Evolutionary conservation across 2,888 invertebrate genomes (phyloP), one percentile per base, ranked within the genome.

Genomic region (Apotomis capreana): DNA sequence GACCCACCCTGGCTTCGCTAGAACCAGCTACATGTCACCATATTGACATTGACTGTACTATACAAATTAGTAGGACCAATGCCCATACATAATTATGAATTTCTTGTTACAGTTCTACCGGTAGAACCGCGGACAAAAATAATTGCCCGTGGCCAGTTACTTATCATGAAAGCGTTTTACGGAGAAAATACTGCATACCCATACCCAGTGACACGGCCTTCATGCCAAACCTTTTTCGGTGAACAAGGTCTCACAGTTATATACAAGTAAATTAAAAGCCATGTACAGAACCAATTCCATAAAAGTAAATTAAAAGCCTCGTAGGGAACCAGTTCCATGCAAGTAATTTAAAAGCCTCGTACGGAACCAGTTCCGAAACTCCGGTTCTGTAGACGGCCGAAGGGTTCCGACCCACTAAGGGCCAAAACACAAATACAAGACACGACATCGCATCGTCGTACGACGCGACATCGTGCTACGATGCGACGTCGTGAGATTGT

Each of bases 1-100:
- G 40, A 59, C 37, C 40, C 40, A 40, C 40, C 59, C 59, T 40
- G 37, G 59, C 40, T 37, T 46, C 61, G 46, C 26, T 46, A 51
- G 63, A 63, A 52, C 49, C 63, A 63, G 52, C 36, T n/a, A 63
- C 63, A 63, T 12, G 36, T 63, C 49, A 52, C 51, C 40, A 63
- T 63, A 63, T 37, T 63, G 63, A 52, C 49, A 51, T 63, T 52
- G 63, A 63, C 63, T 63, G 51, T 63, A 63, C 63, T 63, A 52
- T 52, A 40, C 51, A 40, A 40, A 13, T 59, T 60, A 60, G 60
- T 60, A 60, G 46, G 46, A 60, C 60, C 60, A 60, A 46, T 60
- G 60, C 60, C 60, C 60, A 60, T 60, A 60, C 60, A 60, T 44
- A 60, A 49, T 49, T 61, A 60, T 40, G 60, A 44, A n/a, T 59